A percentile compares a stretch with the other conserved stretches of the same genome.
Evolutionary conservation across 2,113 vertebrate genomes (phyloP).

Genomic region (Microcebus tavaratra): DNA sequence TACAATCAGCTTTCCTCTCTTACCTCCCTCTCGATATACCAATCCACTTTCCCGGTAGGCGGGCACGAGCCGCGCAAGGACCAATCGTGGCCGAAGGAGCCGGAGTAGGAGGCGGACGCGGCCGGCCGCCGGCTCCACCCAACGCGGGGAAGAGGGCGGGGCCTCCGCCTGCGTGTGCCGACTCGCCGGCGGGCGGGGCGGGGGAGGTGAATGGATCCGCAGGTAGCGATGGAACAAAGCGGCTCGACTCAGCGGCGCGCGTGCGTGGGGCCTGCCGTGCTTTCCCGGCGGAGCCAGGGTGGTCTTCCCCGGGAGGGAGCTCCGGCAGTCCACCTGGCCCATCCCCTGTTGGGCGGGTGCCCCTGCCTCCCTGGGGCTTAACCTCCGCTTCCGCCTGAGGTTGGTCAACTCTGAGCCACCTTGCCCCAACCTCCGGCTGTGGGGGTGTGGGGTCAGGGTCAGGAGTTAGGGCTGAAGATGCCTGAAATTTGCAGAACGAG

Average conservation of each 20-base stretch:
- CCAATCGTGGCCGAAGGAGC: conserved; percentile 16
- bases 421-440: neutral
- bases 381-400: neutral
- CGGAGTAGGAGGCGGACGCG: neutral
- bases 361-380: neutral
- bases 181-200: neutral
- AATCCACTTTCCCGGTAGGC: conserved; percentile 59
- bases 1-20: neutral
- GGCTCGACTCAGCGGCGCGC: neutral
- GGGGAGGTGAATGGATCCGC: conserved; percentile 60
- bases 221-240: conserved; percentile 65
- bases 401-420: neutral
- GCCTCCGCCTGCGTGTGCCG: neutral
- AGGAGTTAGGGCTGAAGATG: neutral
- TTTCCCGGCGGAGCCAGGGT: neutral
- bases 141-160: conserved; percentile 41
- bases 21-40: neutral
- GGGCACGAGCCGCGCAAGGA: neutral
- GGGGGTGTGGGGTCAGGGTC: neutral
- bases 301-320: neutral
- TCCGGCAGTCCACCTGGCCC: fast-evolving
- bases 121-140: neutral
- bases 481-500: neutral
- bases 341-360: neutral
- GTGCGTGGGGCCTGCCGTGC: neutral